Conservation (phyloP, 1,140 invertebrate genomes). For the Acromyrmex charruanus region DNA sequence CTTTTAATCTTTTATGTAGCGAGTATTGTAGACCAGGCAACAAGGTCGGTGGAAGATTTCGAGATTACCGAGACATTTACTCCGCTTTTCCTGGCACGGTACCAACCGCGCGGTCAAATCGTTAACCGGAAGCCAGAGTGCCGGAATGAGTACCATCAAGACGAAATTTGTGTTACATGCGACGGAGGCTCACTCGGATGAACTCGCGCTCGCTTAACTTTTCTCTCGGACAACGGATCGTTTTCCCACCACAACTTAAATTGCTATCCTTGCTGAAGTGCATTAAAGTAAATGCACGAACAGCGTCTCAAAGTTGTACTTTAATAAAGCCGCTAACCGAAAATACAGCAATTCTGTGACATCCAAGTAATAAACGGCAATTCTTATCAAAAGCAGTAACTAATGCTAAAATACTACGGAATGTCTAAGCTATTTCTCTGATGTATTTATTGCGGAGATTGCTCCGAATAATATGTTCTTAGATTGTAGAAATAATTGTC, state of each 20-base stretch:
- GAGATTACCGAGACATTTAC: conserved; percentile 50
- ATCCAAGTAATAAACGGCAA: not conserved
- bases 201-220: conserved; percentile 56
- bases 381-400: not conserved
- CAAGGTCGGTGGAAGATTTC: conserved; percentile 32
- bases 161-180: conserved; percentile 57
- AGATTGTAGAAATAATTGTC: not conserved
- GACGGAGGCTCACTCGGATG: conserved; percentile 22
- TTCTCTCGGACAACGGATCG: conserved; percentile 19
- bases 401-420: not conserved
- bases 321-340: not conserved
- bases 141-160: conserved; percentile 53
- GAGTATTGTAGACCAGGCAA: conserved; percentile 9
- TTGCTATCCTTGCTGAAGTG: conserved; percentile 8
- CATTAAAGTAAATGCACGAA: conserved; percentile 26
- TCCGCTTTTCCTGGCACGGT: conserved; percentile 51
- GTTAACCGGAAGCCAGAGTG: conserved; percentile 57
- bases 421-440: not conserved
- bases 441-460: not conserved
- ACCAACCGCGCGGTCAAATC: conserved; percentile 36
- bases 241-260: conserved; percentile 29
- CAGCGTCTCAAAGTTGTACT: not conserved
- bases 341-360: not conserved
- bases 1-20: conserved; percentile 34
- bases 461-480: not conserved